These are phyloP conservation scores for Steinernema hermaphroditum DNA, from an alignment of 2,888 invertebrate species.

Conservation along the genomic window DNA sequence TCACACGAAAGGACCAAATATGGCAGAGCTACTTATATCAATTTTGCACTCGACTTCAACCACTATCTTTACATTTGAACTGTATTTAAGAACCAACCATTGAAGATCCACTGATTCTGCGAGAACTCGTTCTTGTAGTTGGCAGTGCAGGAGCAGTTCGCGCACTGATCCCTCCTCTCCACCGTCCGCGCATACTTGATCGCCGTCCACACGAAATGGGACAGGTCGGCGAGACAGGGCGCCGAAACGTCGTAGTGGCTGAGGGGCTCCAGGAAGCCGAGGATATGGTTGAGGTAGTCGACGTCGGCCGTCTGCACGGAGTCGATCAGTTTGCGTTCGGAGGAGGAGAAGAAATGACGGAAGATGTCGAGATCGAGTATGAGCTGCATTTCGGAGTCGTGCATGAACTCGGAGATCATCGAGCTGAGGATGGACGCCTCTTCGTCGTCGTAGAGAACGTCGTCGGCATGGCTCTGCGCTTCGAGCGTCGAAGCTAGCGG, in stretches of 20 bases:
- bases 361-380: constrained; percentile 63
- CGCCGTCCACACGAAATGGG: constrained; percentile 61
- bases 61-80: too few species aligned
- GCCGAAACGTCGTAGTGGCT: constrained; percentile 48
- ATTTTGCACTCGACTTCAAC: too few species aligned
- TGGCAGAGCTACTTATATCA: too few species aligned
- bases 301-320: constrained; percentile 56
- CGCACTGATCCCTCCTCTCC: constrained; percentile 56
- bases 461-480: constrained; percentile 3
- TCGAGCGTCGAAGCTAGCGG: neutral
- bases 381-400: constrained; percentile 54
- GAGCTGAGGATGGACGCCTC: constrained; percentile 43
- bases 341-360: constrained; percentile 50
- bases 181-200: constrained; percentile 62
- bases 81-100: constrained; percentile 44
- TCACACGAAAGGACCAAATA: too few species aligned
- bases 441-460: constrained; percentile 23
- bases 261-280: constrained; percentile 49
- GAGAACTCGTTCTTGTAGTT: constrained; percentile 55
- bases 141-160: constrained; percentile 60
- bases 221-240: constrained; percentile 61
- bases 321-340: constrained; percentile 34
- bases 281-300: constrained; percentile 44
- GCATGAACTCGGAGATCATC: constrained; percentile 55
- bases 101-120: constrained; percentile 63